Percentiles rank a stretch among this genome's conserved stretches.
These are phyloP conservation scores for Exephanes ischioxanthus DNA, from an alignment of 2,888 invertebrate species.

Conservation along the genomic window DNA sequence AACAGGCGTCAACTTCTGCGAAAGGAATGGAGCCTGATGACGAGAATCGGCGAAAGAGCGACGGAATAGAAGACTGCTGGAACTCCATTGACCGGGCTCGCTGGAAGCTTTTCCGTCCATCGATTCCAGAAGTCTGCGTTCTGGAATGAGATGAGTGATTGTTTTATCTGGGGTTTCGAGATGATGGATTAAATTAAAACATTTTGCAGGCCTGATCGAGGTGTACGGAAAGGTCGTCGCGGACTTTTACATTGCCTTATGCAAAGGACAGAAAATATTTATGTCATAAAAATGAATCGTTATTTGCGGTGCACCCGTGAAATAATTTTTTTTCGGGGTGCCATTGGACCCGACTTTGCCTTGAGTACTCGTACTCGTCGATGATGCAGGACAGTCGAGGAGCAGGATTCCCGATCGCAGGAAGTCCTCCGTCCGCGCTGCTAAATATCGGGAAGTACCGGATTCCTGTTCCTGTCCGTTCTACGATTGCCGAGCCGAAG, in stretches of 20 bases:
- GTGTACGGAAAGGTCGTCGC: too few species aligned
- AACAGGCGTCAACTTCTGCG: neutral
- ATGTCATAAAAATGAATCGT: too few species aligned
- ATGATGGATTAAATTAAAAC: too few species aligned
- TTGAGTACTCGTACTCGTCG: neutral
- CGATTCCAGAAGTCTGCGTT: neutral
- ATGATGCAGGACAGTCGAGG: neutral
- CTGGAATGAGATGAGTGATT: too few species aligned
- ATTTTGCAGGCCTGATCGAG: too few species aligned
- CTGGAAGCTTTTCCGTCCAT: neutral
- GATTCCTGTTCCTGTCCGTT: conserved; percentile 44
- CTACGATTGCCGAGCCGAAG: conserved; percentile 36
- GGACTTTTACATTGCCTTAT: too few species aligned
- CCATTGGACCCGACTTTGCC: too few species aligned
- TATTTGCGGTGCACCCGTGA: too few species aligned
- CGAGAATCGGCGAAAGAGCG: neutral
- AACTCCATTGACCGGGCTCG: neutral
- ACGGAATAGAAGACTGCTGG: neutral
- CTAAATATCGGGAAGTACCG: conserved; percentile 32
- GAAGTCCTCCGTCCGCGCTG: conserved; percentile 21
- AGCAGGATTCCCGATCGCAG: conserved; percentile 8
- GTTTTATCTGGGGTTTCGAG: too few species aligned
- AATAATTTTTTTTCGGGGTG: too few species aligned
- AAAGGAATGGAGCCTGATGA: neutral
- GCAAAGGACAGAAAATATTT: too few species aligned